A percentile compares a stretch with the other conserved stretches of the same genome.
Evolutionary conservation across 2,113 vertebrate genomes (phyloP).

Genomic region (Datnioides undecimradiatus): DNA sequence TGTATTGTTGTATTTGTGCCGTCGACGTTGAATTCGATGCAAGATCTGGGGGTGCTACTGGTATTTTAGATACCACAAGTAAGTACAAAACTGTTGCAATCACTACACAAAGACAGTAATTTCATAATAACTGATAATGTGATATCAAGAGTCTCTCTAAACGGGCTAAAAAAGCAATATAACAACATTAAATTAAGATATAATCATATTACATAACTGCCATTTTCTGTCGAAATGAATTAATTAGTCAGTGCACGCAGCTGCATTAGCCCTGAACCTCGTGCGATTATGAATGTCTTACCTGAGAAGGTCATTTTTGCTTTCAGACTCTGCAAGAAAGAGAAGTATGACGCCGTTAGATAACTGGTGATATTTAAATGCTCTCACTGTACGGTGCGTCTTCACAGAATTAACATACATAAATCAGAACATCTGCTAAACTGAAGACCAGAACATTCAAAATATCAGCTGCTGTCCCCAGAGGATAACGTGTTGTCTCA

Average conservation of each 20-base stretch:
- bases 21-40: neutral
- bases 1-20: too few relatives aligned
- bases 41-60: conserved; percentile 1
- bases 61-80: neutral
- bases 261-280: neutral
- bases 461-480: too few relatives aligned
- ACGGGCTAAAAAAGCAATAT: too few relatives aligned
- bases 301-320: conserved; percentile 69
- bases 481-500: too few relatives aligned
- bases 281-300: conserved; percentile 47
- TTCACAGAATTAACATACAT: too few relatives aligned
- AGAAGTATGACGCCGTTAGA: neutral
- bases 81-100: neutral
- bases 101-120: neutral
- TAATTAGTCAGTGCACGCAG: neutral
- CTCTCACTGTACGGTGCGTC: neutral
- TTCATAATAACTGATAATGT: neutral
- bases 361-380: neutral
- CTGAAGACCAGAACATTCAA: too few relatives aligned
- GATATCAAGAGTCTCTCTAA: neutral
- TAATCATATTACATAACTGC: too few relatives aligned
- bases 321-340: conserved; percentile 77
- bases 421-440: too few relatives aligned
- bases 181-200: too few relatives aligned
- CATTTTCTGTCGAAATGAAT: too few relatives aligned